Evolutionary conservation across 2,113 vertebrate species (phyloP).

Genomic region (Myotis lucifugus): DNA sequence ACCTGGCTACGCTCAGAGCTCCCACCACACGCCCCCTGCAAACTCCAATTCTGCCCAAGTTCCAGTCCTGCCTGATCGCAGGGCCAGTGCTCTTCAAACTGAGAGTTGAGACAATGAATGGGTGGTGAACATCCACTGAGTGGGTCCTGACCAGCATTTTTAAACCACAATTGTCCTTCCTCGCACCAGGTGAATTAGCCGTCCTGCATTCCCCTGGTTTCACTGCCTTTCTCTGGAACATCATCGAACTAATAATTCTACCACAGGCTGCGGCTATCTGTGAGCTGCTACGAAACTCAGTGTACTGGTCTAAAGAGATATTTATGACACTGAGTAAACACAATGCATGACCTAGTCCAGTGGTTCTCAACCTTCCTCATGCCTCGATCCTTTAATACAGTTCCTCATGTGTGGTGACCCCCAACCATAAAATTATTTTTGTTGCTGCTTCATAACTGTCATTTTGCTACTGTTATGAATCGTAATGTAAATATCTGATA

Average conservation of each 20-base stretch:
- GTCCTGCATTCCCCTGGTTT: background rate
- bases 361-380: too few species aligned
- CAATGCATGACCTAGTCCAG: too few species aligned
- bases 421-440: too few species aligned
- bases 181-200: background rate
- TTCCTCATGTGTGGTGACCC: too few species aligned
- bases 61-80: background rate
- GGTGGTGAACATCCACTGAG: background rate
- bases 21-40: rapidly evolving
- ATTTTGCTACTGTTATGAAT: too few species aligned
- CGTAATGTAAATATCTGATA: too few species aligned
- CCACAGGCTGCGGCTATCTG: background rate
- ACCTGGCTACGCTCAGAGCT: background rate
- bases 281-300: background rate
- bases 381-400: too few species aligned
- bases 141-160: background rate
- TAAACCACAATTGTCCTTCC: background rate
- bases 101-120: too few species aligned
- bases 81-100: background rate
- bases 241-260: background rate
- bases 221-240: background rate
- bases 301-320: background rate
- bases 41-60: background rate
- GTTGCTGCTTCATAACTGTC: too few species aligned
- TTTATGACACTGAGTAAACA: background rate